Conservation (phyloP, 2,113 vertebrate genomes). For the Psilopogon haemacephalus region DNA sequence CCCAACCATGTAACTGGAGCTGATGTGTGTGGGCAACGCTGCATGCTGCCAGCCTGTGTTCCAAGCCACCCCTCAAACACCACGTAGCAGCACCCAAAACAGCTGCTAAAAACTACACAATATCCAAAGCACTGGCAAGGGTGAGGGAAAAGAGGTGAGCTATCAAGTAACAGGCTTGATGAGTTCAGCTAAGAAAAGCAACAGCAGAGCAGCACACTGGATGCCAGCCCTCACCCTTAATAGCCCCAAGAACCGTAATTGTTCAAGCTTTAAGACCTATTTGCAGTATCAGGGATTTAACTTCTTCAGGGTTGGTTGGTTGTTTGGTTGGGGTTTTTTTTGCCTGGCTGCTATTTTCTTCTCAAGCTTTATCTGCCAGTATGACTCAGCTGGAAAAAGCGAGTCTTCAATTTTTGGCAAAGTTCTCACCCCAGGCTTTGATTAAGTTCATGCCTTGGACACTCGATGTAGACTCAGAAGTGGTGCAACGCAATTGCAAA, state of each 20-base stretch:
- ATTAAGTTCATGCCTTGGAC: not conserved
- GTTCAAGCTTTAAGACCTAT: not conserved
- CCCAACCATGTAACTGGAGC: fast-evolving
- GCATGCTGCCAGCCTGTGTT: not conserved
- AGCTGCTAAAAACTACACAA: not conserved
- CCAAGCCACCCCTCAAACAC: not conserved
- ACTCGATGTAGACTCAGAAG: not conserved
- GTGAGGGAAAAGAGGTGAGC: not conserved
- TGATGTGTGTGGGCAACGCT: not conserved
- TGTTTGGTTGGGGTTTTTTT: not conserved
- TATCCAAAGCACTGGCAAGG: not conserved
- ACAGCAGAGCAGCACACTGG: not conserved
- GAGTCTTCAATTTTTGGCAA: conserved; percentile 9
- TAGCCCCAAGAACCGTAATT: not conserved
- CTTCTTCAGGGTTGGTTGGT: not conserved
- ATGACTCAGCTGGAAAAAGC: conserved; percentile 55
- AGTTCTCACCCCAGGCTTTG: not conserved
- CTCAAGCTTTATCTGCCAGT: not conserved
- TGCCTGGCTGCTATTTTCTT: not conserved
- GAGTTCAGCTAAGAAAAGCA: conserved; percentile 38
- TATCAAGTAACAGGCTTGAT: not conserved
- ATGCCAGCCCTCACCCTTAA: not conserved
- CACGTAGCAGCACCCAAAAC: not conserved
- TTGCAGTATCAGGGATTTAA: not conserved
- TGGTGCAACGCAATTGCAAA: not conserved